Evolutionary conservation across 2,797 vertebrate genomes (phyloP).

Genomic region (Argya squamiceps): DNA sequence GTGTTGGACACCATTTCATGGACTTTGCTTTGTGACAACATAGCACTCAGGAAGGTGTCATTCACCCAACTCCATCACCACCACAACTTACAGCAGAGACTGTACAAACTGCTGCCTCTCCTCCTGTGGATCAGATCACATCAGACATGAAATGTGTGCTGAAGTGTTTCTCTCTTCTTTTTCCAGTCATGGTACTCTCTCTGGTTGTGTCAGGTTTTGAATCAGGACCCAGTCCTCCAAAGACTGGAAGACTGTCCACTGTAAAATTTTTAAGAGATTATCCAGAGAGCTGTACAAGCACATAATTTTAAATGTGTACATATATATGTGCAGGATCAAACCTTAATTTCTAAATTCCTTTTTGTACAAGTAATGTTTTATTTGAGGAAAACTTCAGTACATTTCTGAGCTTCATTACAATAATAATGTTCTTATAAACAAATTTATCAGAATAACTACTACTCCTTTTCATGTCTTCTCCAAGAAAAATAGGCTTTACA

Average conservation of each 20-base stretch:
- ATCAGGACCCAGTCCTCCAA: background rate
- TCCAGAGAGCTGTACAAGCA: background rate
- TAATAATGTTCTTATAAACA: background rate
- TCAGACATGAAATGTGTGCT: background rate
- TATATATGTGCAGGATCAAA: background rate
- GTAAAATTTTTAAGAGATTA: background rate
- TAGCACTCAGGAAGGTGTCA: background rate
- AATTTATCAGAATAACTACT: background rate
- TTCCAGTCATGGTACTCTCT: background rate
- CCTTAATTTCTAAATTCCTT: background rate
- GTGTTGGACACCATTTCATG: accelerated
- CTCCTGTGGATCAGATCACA: background rate
- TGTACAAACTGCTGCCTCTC: background rate
- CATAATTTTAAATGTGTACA: background rate
- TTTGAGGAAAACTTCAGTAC: background rate
- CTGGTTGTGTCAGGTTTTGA: background rate
- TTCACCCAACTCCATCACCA: accelerated
- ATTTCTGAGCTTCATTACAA: background rate
- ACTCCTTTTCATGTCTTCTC: background rate
- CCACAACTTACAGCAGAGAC: background rate
- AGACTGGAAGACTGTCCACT: background rate
- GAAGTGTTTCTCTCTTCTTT: background rate
- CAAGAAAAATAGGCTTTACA: background rate
- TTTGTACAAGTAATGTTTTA: background rate
- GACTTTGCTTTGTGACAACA: background rate